A percentile compares a stretch with the other conserved stretches of the same genome.
These are phyloP conservation scores for Pygoscelis antarcticus DNA, from an alignment of 2,113 vertebrate genomes.

Conservation along the genomic window DNA sequence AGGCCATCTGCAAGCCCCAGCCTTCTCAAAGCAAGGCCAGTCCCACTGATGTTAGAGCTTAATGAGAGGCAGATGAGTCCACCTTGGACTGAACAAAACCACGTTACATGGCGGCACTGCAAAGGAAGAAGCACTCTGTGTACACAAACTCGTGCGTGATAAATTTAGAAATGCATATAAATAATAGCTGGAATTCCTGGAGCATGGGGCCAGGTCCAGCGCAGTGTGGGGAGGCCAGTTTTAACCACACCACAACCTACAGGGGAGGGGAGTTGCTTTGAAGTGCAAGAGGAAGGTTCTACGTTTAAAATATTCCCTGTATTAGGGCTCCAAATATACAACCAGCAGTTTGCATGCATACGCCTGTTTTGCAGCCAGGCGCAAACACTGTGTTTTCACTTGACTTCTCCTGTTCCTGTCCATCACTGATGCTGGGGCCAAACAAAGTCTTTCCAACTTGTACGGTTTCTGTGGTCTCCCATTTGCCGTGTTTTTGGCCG, in stretches of 20 bases:
- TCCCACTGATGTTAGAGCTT: constrained; percentile 60
- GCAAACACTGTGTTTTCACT: not conserved
- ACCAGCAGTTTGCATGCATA: not conserved
- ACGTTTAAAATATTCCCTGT: not conserved
- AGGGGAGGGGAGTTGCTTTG: not conserved
- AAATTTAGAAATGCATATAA: constrained; percentile 33
- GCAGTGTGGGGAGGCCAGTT: not conserved
- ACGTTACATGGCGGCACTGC: not conserved
- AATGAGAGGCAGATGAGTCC: constrained; percentile 61
- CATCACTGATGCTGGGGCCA: not conserved
- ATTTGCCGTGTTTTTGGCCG: not conserved
- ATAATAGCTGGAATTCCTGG: constrained; percentile 58
- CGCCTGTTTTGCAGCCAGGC: not conserved
- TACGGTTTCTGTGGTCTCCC: accelerated
- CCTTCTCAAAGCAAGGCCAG: constrained; percentile 74
- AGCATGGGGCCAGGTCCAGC: constrained; percentile 37
- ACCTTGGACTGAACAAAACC: not conserved
- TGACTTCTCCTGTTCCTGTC: constrained; percentile 33
- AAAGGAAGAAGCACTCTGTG: not conserved
- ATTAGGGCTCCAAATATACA: not conserved
- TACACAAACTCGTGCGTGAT: not conserved
- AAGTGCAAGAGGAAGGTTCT: not conserved
- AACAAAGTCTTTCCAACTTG: not conserved
- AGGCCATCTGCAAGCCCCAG: constrained; percentile 76
- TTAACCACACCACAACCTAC: constrained; percentile 6